A percentile compares a stretch with the other conserved stretches of the same genome.
Evolutionary conservation across 2,113 vertebrate species (phyloP).

Genomic region (Synchiropus splendidus): DNA sequence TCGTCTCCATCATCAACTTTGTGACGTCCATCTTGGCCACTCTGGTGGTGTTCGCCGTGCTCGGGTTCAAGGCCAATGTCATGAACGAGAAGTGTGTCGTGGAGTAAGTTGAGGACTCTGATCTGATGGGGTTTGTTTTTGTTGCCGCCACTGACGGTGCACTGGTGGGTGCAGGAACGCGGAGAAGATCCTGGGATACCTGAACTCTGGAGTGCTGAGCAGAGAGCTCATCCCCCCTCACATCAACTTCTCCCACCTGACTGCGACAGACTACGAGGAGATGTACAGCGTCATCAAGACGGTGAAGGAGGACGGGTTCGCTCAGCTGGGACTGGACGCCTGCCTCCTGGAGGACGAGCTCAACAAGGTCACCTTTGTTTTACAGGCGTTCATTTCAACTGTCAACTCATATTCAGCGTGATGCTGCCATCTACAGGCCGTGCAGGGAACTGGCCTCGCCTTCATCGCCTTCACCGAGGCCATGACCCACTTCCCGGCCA

Average conservation of each 20-base stretch:
- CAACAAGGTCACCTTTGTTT: conserved; percentile 72
- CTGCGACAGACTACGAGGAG: conserved; percentile 82
- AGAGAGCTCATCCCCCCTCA: conserved; percentile 90
- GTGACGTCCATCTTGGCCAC: conserved; percentile 93
- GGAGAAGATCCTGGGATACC: conserved; percentile 88
- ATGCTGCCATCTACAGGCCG: conserved; percentile 65
- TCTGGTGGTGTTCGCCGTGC: conserved; percentile 92
- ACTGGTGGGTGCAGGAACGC: conserved; percentile 72
- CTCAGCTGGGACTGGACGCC: conserved; percentile 79
- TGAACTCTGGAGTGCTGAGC: conserved; percentile 82
- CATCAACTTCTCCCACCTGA: conserved; percentile 93
- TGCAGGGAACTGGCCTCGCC: conserved; percentile 96
- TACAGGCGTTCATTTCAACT: not conserved
- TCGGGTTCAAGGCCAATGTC: conserved; percentile 97
- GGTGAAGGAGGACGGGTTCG: conserved; percentile 81
- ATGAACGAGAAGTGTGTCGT: conserved; percentile 98
- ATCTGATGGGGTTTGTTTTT: too few species aligned
- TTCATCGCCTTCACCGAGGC: conserved; percentile 99
- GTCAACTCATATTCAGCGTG: not conserved
- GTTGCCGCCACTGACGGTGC: too few species aligned
- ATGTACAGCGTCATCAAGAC: conserved; percentile 94
- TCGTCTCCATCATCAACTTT: conserved; percentile 96
- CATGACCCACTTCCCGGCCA: conserved; percentile 96
- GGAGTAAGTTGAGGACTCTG: conserved; percentile 73
- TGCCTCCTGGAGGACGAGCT: conserved; percentile 90